Percentiles rank a stretch among this genome's conserved stretches.
phyloP scores from a whole-genome alignment of 37 sponge, comb jelly and placozoan species.

The Beroe forskalii region DNA sequence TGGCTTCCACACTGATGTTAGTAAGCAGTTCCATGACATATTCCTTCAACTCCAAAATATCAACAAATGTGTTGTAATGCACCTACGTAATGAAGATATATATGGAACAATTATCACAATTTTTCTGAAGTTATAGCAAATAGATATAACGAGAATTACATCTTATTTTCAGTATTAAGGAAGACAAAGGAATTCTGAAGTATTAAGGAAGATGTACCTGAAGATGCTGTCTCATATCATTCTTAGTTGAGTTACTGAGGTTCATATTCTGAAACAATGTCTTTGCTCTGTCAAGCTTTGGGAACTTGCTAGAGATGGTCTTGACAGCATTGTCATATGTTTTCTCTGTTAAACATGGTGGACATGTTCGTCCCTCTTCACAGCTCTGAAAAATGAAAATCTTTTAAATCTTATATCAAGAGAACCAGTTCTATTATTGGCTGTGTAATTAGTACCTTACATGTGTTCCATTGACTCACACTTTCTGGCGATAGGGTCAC shows the following conservation, averaged over 20 bases:
- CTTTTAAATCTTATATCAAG: too few relatives aligned
- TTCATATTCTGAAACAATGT: constrained; percentile 10
- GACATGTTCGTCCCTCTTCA: constrained; percentile 72
- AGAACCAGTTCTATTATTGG: too few relatives aligned
- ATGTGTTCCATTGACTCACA: too few relatives aligned
- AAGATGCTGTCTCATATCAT: constrained; percentile 45
- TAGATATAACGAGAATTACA: too few relatives aligned
- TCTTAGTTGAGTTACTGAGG: constrained; percentile 28
- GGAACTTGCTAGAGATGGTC: constrained; percentile 82
- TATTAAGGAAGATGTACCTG: too few relatives aligned
- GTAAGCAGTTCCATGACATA: constrained; percentile 78
- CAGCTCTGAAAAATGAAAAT: constrained; percentile 25
- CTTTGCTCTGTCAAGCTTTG: constrained; percentile 73
- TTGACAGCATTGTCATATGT: constrained; percentile 79
- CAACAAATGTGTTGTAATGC: constrained; percentile 90
- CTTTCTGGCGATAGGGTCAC: too few relatives aligned
- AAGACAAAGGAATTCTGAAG: too few relatives aligned
- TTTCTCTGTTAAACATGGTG: constrained; percentile 86
- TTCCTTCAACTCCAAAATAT: constrained; percentile 93
- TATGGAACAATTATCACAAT: not conserved
- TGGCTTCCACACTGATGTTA: constrained; percentile 75
- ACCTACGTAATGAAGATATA: not conserved
- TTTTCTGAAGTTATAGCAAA: too few relatives aligned
- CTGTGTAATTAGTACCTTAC: too few relatives aligned
- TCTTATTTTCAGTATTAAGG: too few relatives aligned